Evolutionary conservation across 1,140 invertebrate species (phyloP), one percentile per base, ranked within the genome.

Genomic region (Holcopasites calliopsidis): DNA sequence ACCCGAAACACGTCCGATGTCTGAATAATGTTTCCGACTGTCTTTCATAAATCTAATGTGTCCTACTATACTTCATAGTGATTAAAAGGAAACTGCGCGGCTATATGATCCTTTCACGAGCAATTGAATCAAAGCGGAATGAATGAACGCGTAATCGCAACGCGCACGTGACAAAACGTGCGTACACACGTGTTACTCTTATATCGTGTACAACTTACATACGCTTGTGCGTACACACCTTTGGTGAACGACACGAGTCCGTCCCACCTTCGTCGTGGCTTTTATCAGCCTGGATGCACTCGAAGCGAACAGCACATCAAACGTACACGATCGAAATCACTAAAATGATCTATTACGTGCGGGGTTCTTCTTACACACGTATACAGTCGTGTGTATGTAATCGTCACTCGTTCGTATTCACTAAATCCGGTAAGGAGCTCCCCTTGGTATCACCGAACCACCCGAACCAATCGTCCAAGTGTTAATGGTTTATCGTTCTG

Each of bases 401-500:
- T 65, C 31, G 16, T 62, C 64, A 65, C 31, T 49, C 62, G 23
- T 52, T 52, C 64, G 52, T 33, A 52, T 44, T 5, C 33, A 66
- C 38, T 66, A n/a, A n/a, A n/a, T n/a, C n/a, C n/a, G n/a, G n/a
- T n/a, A n/a, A n/a, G n/a, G n/a, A n/a, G n/a, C n/a, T n/a, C n/a
- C n/a, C n/a, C n/a, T n/a, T n/a, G n/a, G n/a, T n/a, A n/a, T n/a
- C n/a, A n/a, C n/a, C n/a, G n/a, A n/a, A n/a, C n/a, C 64, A 26
- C 47, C 21, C 16, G 31, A 26, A 35, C 35, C 28, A n/a, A 4
- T 50, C 23, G 28, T n/a, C 13, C 3, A 50, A 70, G 7, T 47
- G 16, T 47, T 31, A 18, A n/a, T 60, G 13, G 0, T 11, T 31
- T 21, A 18, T 69, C n/a, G 23, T 7, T 28, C n/a, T 21, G n/a